Conservation (phyloP, 2,888 invertebrate genomes). For the Lottia gigantea region DNA sequence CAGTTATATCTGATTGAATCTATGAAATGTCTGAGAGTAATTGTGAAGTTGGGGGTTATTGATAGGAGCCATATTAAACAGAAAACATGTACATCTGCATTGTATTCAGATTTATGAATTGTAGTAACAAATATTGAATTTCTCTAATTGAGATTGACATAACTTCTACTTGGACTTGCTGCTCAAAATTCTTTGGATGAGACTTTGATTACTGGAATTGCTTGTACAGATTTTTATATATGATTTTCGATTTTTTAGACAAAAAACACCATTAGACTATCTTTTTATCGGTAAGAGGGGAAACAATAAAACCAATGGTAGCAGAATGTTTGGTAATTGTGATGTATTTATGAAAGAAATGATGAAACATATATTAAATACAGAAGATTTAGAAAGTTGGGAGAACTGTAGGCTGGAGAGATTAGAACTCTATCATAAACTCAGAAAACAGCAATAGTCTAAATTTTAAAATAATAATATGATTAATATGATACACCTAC, state of each 20-base stretch:
- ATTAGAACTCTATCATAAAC: constrained; percentile 40
- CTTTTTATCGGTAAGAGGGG: constrained; percentile 23
- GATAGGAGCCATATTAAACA: no score
- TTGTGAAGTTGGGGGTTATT: no score
- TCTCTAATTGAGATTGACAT: no score
- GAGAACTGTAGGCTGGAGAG: constrained; percentile 38
- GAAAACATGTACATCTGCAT: no score
- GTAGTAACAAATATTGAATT: no score
- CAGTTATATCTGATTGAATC: no score
- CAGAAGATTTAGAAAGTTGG: constrained; percentile 36
- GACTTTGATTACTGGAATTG: no score
- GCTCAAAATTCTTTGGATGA: no score
- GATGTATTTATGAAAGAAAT: constrained; percentile 50
- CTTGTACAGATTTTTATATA: not conserved
- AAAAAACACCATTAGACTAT: constrained; percentile 46
- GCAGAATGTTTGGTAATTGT: constrained; percentile 57
- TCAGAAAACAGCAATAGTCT: not conserved
- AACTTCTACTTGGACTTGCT: no score
- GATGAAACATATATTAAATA: constrained; percentile 40
- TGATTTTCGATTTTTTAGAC: constrained; percentile 36
- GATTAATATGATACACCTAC: not conserved
- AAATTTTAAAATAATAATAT: not conserved
- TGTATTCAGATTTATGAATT: no score
- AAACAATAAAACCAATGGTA: constrained; percentile 32
- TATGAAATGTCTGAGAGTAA: no score